Base-by-base conservation (phyloP, 1,140 invertebrate species). In the Venturia canescens region DNA sequence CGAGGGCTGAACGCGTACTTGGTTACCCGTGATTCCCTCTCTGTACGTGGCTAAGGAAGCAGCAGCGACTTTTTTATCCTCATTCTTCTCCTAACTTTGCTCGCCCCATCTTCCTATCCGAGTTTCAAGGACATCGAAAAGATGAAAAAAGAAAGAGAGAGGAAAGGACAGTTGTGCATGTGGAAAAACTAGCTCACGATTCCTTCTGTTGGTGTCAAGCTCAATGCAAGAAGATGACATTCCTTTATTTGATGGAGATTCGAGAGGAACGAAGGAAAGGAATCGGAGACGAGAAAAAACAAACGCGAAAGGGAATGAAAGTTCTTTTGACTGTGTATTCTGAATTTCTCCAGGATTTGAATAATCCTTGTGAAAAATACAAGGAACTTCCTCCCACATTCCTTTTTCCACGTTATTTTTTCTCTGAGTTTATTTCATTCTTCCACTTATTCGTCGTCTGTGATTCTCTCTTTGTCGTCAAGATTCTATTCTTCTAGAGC, bases 301-400 rank as follows among this genome's bases (percentile, higher is more conserved):
- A 5, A 44, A 44, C 66, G 71, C n/a, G 29, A 75, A 57, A 38
- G 79, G 53, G 67, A 50, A 53, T 34, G 50, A 67, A 44, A 13
- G 38, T 27, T 75, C 38, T 71, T 67, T 48, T 77, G 27, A 44
- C 34, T 72, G 60, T 53, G 34, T 72, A 72, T 31, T 21, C 50
- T 44, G 50, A 67, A 44, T 44, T 70, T 81, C 53, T 18, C 66
- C 7, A 77, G 27, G 34, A 72, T 74, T 82, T 82, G 48, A 79
- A 82, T 79, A 82, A 82, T 79, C 77, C 76, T 74, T 31, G 57
- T 69, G 38, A 60, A 78, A 78, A 81, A 78, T 81, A 70, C 71
- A 38, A 27, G 13, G 38, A 75, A 23, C 60, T 76, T 53, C 1
- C n/a, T 60, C n/a, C 48, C 63, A 29, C 38, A 48, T 67, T 50